Conservation (phyloP, 2,888 invertebrate species). For the Stenodera caucasica region DNA sequence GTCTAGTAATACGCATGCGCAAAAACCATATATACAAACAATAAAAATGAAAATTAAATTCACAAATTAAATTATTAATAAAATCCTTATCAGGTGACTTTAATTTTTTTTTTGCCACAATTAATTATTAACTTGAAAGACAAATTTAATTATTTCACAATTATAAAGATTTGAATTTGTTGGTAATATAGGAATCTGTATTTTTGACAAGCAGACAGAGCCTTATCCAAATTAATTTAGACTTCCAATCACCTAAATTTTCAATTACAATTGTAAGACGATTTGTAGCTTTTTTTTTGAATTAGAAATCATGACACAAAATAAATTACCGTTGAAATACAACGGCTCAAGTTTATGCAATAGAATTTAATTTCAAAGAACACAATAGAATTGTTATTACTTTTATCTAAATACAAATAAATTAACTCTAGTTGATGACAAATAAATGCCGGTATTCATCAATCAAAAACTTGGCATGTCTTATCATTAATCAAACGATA, state of each 20-base stretch:
- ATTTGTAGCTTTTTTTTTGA: neutral
- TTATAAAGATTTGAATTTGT: neutral
- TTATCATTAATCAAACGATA: constrained; percentile 6
- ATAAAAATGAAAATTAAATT: neutral
- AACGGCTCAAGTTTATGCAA: neutral
- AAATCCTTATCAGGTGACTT: too few relatives aligned
- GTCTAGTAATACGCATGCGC: constrained; percentile 37
- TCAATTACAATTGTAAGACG: too few relatives aligned
- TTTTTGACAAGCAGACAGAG: neutral
- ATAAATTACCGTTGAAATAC: neutral
- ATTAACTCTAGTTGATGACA: constrained; percentile 2
- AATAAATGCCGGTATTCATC: constrained; percentile 1
- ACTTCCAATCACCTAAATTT: too few relatives aligned
- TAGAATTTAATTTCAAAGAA: neutral
- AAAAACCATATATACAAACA: neutral
- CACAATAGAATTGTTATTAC: neutral
- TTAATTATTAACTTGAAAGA: too few relatives aligned
- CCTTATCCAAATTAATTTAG: too few relatives aligned
- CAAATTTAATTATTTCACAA: neutral
- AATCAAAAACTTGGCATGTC: neutral
- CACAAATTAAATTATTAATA: neutral
- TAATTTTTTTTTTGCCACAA: too few relatives aligned
- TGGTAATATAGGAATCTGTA: neutral
- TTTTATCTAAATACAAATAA: neutral
- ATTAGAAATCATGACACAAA: neutral